Base-by-base conservation (phyloP, 2,888 invertebrate species). In the Tridacna crocea region DNA sequence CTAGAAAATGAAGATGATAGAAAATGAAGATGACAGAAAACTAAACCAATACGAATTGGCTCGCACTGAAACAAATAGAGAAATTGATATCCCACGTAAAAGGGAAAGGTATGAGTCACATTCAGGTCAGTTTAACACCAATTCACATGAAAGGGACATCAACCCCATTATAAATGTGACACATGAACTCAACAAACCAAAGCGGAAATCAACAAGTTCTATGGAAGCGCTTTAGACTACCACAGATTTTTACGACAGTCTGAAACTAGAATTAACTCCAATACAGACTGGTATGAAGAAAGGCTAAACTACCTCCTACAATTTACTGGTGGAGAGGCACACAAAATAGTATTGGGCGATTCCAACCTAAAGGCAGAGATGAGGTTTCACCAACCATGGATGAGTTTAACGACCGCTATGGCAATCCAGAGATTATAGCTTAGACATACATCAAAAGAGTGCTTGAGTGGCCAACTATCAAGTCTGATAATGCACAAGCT, bases 391-490 rank as follows among this genome's bases (percentile, higher is more conserved):
- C 75, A n/a, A 22, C 74, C 13, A 24, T 70, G 58, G 22, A 72
- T 1, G 80, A 80, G n/a, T n/a, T n/a, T n/a, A n/a, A n/a, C n/a
- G n/a, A n/a, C n/a, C n/a, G n/a, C n/a, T n/a, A n/a, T n/a, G n/a
- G n/a, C n/a, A n/a, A n/a, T n/a, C n/a, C n/a, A n/a, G n/a, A n/a
- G n/a, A n/a, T n/a, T n/a, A n/a, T n/a, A n/a, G n/a, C n/a, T n/a
- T n/a, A n/a, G n/a, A n/a, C n/a, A n/a, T n/a, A 77, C 47, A 65
- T 80, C 17, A 68, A 75, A 26, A 72, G 65, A 22, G 78, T 74
- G 13, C 22, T 80, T 10, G 51, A 80, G 0, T 80, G 77, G 83
- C 83, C 79, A 13, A 0, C 26, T 6, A 72, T 82, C 6, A 83
- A 75, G n/a, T 17, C 61, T 22, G 80, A 80, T 27, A 36, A 36